Base-by-base conservation (phyloP, 2,888 invertebrate genomes). In the Antitype chi region DNA sequence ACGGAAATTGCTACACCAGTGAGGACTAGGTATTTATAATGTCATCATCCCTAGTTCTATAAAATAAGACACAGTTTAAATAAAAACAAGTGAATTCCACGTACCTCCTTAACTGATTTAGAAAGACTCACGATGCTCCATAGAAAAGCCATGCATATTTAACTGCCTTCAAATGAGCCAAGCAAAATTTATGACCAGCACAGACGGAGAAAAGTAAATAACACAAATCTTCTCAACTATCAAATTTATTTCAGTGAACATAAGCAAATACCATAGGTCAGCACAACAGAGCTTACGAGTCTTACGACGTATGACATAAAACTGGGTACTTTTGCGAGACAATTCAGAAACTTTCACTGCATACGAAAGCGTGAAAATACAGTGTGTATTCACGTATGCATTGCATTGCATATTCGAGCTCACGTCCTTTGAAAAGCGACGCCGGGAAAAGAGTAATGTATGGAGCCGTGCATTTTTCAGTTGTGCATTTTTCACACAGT, bases 371-470 rank as follows among this genome's bases (percentile, higher is more conserved):
- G 53, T 62, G 78, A 76, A 84, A 85, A 78, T 70, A 66, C 67
- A 60, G 66, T 80, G 75, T 83, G 78, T 81, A 63, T 77, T 87
- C 80, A 82, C 85, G 82, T 85, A 86, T 87, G 85, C 88, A 80
- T 89, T 89, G 87, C 87, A 81, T 89, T 89, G 87, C 87, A 89
- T 89, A 87, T 87, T 88, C 87, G 81, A 76, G 74, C 80, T 82
- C 88, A 86, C 89, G 87, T 87, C 70, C 86, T 85, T 84, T 88
- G 80, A 85, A 90, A 91, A 89, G 86, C 84, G 85, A 86, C 81
- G 88, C 85, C 82, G 80, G 81, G 79, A 82, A 89, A 90, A 91
- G 91, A 92, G 90, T 91, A 91, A 92, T 91, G 91, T 90, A 90
- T 68, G 77, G 78, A 85, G 87, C 86, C 82, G 81, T 90, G 90